Base-by-base conservation (phyloP, 1,140 invertebrate genomes). In the Venustaconcha ellipsiformis region DNA sequence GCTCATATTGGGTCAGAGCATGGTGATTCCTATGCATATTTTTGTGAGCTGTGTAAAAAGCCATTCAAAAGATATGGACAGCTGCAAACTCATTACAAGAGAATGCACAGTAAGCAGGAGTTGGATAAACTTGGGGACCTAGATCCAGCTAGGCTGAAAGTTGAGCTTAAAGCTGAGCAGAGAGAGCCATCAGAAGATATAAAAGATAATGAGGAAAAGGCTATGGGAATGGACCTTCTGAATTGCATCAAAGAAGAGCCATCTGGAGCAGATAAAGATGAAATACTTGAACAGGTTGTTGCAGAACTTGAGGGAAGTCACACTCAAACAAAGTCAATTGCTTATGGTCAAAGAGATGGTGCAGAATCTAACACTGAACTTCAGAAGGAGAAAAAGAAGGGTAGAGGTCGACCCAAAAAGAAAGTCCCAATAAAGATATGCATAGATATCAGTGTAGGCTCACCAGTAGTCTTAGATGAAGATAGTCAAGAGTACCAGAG, bases 41-140 rank as follows among this genome's bases (percentile, higher is more conserved):
- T 82, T 58, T 84, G 83, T 78, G 83, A 84, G 66, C 57, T 83
- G 14, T 84, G 83, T 70, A 78, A 78, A 37, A 84, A 83, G 67
- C 83, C 83, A 17, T 84, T 81, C 57, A 80, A 78, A 62, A 66
- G 83, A 20, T 80, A 83, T 62, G 72, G 77, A 30, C 79, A 83
- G 60, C 70, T 84, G 18, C 72, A 80, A 57, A 67, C 79, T 30
- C 83, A 84, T 71, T 74, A 80, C 48, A 70, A 77, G 23, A 74
- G 81, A 70, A 82, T 81, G 71, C 81, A 84, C 55, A 78, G 75
- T 17, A 70, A 80, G 15, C 59, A 74, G 15, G 75, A 81, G 30
- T 30, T 77, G 6, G 57, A 64, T 18, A 69, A 62, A 58, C 57
- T 78, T n/a, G 58, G 67, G 48, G 60, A 26, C 55, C 13, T 56